Evolutionary conservation across 2,113 vertebrate genomes (phyloP).

Genomic region (Arvicanthis niloticus): DNA sequence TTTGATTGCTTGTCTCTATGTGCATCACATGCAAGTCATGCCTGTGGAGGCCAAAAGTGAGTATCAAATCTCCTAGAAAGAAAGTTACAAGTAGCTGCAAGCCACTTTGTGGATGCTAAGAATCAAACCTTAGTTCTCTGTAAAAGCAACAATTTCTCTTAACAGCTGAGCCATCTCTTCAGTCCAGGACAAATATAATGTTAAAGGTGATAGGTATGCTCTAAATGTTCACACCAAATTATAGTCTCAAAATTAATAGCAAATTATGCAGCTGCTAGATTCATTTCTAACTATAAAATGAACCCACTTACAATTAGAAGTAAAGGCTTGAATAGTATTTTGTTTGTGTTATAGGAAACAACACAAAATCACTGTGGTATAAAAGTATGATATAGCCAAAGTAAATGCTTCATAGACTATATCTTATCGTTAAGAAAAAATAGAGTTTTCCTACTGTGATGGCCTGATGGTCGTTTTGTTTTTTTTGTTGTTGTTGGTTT

Average conservation of each 20-base stretch:
- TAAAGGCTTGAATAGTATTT: not conserved
- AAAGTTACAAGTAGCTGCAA: not conserved
- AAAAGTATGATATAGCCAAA: not conserved
- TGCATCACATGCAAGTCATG: not conserved
- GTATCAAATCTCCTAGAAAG: not conserved
- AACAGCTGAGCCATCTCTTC: too few species aligned
- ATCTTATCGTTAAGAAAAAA: not conserved
- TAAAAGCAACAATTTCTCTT: too few species aligned
- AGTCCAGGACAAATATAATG: not conserved
- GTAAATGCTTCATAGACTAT: not conserved
- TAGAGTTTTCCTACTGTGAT: not conserved
- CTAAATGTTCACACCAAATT: not conserved
- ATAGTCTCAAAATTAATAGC: not conserved
- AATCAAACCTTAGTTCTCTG: not conserved
- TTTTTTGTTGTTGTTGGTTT: too few species aligned
- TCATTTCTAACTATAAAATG: not conserved
- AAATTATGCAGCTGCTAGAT: not conserved
- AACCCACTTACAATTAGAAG: not conserved
- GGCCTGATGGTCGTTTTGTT: not conserved
- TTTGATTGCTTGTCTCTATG: not conserved
- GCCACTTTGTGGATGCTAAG: not conserved
- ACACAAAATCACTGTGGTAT: not conserved
- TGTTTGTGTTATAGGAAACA: not conserved
- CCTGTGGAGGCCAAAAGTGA: not conserved
- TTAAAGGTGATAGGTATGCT: constrained; percentile 11